Evolutionary conservation across 2,113 vertebrate species (phyloP), one percentile per base, ranked within the genome.

Genomic region (Calidris pugnax): DNA sequence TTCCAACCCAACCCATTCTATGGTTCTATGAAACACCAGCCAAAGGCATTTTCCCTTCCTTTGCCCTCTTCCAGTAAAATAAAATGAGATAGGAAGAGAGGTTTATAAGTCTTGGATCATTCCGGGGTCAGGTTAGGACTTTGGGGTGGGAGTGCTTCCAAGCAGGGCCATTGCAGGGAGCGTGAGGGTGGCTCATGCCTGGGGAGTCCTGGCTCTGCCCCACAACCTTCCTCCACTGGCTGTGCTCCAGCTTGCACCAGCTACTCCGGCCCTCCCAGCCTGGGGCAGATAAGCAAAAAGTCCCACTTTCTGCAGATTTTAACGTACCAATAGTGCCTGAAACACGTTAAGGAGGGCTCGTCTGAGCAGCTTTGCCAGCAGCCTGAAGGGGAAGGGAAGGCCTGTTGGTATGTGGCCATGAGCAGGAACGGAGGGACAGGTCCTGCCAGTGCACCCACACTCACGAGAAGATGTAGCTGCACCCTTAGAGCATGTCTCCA

Each of bases 131-230:
- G 26, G 59, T 33, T 12, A 18, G 63, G 60, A 5, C 32, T 41
- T 71, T 0, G 1, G 56, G 22, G 10, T 2, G 3, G 66, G 30
- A 72, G 33, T 18, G 2, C 8, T 53, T 48, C 66, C 66, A 12
- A 9, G 50, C 3, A 68, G n/a, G 60, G 28, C 66, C 78, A 78
- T 8, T 24, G 6, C 47, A 66, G 37, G 56, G 50, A 53, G n/a
- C 0, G 0, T 0, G 2, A 0, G 1, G 39, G 45, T 43, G n/a
- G 24, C 63, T 78, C 3, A 0, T 26, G 50, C 30, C 30, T 0
- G 0, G 35, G 41, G 51, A 72, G 24, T 30, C 53, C 83, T 23
- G 27, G 32, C n/a, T 87, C 60, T 85, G 85, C 23, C 39, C 24
- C 56, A 26, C 32, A 30, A 15, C 66, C 18, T 59, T 78, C 50